phyloP scores from a whole-genome alignment of 2,797 vertebrate genomes.

The Clamator glandarius region DNA sequence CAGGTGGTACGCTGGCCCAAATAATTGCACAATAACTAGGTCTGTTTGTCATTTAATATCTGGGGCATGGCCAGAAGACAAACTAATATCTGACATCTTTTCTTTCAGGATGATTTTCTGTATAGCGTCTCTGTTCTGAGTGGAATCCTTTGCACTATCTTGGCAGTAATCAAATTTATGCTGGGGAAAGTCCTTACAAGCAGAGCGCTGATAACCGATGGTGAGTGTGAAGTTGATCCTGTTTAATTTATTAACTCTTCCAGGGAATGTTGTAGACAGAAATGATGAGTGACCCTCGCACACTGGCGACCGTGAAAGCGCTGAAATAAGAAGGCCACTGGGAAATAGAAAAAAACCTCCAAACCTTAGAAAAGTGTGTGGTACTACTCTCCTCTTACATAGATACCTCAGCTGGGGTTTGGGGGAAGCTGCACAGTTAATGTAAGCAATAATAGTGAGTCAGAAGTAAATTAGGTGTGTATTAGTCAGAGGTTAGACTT shows the following conservation, averaged over 20 bases:
- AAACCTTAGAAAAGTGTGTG: background rate
- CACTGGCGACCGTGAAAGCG: background rate
- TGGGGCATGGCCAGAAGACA: background rate
- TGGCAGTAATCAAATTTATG: slow-evolving; percentile 95
- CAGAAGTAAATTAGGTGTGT: background rate
- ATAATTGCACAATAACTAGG: background rate
- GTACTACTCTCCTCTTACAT: background rate
- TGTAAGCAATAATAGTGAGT: background rate
- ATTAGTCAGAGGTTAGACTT: background rate
- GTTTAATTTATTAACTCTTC: background rate
- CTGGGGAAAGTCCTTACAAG: slow-evolving; percentile 95
- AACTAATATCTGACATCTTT: slow-evolving; percentile 38
- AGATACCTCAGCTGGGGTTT: background rate
- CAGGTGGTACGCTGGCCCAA: background rate
- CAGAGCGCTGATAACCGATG: slow-evolving; percentile 95
- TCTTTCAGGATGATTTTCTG: slow-evolving; percentile 91
- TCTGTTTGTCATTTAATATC: background rate
- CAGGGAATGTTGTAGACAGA: background rate
- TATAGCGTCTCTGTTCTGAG: slow-evolving; percentile 95
- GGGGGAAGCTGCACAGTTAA: background rate
- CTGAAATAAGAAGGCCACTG: background rate
- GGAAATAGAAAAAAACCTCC: background rate
- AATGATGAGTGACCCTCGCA: background rate
- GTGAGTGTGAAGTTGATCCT: slow-evolving; percentile 77
- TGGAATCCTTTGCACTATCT: slow-evolving; percentile 88